Evolutionary conservation across 1,140 invertebrate species (phyloP), one percentile per base, ranked within the genome.

Genomic region (Bilobella aurantiaca): DNA sequence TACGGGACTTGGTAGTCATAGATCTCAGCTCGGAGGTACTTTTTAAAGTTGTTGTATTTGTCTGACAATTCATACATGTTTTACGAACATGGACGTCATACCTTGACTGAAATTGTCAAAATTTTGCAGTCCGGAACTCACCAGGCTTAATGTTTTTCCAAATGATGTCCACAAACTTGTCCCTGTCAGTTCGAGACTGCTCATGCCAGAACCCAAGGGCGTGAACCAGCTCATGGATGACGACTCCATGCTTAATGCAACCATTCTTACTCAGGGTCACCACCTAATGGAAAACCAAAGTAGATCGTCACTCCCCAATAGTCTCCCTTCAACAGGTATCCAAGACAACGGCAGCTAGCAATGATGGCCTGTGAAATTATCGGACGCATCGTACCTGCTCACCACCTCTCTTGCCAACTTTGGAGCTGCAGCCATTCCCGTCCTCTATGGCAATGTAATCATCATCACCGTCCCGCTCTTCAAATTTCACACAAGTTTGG

Each of bases 151-250:
- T 81, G 62, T 83, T 84, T 23, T 78, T 70, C 75, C 80, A 83
- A 3, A 80, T 71, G 21, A 84, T 77, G 2, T 73, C 74, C 8
- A 84, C 78, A 63, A 79, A 76, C 1, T 78, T 60, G 66, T 83
- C 79, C 1, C 82, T 74, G 73, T 83, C 82, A 3, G 77, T 75
- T 18, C 82, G 76, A 58, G 80, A 78, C 64, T 83, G 83, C 63
- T 83, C 82, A 56, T 83, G 83, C 66, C 75, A 80, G 18, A 82
- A 75, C 21, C 83, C 82, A 30, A 84, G 62, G 14, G 65, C 65
- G 49, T 66, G 65, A 31, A 66, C 57, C 1, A 60, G 31, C 29
- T 66, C 65, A 37, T 66, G 65, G 0, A 62, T 56, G 8, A 42
- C 57, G 0, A 57, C 47, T 37, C 65, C 65, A 21, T 62, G 59